A percentile compares a stretch with the other conserved stretches of the same genome.
These are phyloP conservation scores for Virgularia gustaviana DNA, from an alignment of 92 coral and sea anemone genomes.

Conservation along the genomic window DNA sequence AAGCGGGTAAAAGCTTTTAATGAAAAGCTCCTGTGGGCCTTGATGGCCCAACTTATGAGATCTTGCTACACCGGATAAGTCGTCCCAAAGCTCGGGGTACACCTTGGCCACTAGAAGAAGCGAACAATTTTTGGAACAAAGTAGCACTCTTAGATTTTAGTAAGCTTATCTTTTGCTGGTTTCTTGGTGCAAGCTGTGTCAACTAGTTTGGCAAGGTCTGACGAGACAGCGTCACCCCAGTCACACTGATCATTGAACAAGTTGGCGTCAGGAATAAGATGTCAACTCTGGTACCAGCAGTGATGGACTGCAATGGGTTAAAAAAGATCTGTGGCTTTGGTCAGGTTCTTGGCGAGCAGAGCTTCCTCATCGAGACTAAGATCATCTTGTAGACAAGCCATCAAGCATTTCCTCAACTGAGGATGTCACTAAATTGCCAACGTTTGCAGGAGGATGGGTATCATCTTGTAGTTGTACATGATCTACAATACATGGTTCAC, in stretches of 20 bases:
- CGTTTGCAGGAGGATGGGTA: conserved; percentile 9
- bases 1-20: conserved; percentile 48
- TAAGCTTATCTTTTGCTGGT: conserved; percentile 47
- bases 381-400: background rate
- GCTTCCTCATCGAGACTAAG: background rate
- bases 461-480: no score
- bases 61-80: conserved; percentile 29
- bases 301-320: background rate
- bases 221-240: conserved; percentile 43
- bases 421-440: background rate
- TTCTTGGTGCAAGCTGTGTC: conserved; percentile 46
- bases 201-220: conserved; percentile 35
- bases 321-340: no score
- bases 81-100: conserved; percentile 58
- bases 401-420: conserved; percentile 1
- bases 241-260: conserved; percentile 42
- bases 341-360: background rate
- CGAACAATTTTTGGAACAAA: conserved; percentile 46
- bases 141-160: conserved; percentile 42
- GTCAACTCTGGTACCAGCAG: background rate
- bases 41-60: conserved; percentile 40
- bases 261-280: conserved; percentile 46
- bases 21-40: conserved; percentile 35
- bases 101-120: conserved; percentile 39
- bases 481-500: no score